Evolutionary conservation across 2,888 invertebrate genomes (phyloP).

Genomic region (Uropetala carovei): DNA sequence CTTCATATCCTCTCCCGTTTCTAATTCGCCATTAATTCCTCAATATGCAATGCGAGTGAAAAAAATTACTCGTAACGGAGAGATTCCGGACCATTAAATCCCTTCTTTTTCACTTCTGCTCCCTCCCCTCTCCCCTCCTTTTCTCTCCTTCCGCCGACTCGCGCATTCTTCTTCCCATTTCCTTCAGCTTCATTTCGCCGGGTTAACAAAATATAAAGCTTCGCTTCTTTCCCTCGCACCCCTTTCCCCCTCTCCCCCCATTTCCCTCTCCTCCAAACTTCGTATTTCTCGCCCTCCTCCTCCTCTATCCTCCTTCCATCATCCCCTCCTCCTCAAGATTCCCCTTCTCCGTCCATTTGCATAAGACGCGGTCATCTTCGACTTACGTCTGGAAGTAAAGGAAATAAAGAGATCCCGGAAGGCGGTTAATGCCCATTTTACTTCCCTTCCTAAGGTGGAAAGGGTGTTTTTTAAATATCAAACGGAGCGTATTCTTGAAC

Average conservation of each 20-base stretch:
- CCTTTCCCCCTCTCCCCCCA: background rate
- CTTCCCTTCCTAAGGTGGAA: too few relatives aligned
- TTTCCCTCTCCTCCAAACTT: background rate
- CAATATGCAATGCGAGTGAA: conserved; percentile 9
- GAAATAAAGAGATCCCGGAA: too few relatives aligned
- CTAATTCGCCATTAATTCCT: conserved; percentile 6
- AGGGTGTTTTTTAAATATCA: too few relatives aligned
- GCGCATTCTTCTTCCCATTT: too few relatives aligned
- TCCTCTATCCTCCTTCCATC: too few relatives aligned
- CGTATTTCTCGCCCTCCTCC: background rate
- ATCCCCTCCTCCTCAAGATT: too few relatives aligned
- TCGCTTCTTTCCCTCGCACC: background rate
- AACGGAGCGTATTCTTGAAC: too few relatives aligned
- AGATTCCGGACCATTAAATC: conserved; percentile 19
- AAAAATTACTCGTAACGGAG: background rate
- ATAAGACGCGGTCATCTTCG: too few relatives aligned
- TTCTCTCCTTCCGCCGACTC: background rate
- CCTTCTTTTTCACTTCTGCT: background rate
- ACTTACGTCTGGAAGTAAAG: too few relatives aligned
- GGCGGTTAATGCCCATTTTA: too few relatives aligned
- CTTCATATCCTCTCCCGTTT: background rate
- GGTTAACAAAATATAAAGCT: conserved; percentile 9
- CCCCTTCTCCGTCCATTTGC: too few relatives aligned
- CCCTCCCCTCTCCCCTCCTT: background rate
- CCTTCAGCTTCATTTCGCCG: conserved; percentile 22